These are phyloP conservation scores for Bovichtus diacanthus DNA, from an alignment of 2,797 vertebrate species.

Conservation along the genomic window DNA sequence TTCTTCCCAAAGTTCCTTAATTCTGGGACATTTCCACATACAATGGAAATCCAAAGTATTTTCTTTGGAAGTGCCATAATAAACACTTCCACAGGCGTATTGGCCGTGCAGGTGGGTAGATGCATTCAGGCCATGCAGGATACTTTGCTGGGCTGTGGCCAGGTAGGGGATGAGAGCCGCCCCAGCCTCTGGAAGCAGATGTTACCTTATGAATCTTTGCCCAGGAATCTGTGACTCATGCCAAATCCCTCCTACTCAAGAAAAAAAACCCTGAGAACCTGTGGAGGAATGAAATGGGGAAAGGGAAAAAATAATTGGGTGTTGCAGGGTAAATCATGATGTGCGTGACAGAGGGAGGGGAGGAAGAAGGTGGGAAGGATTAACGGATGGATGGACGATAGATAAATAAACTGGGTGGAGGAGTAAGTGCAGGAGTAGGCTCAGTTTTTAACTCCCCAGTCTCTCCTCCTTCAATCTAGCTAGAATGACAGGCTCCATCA, in stretches of 20 bases:
- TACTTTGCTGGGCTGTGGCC: conserved; percentile 46
- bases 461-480: conserved; percentile 17
- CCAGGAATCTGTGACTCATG: conserved; percentile 77
- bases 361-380: conserved; percentile 40
- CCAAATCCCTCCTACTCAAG: conserved; percentile 36
- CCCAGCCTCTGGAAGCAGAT: conserved; percentile 72
- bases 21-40: too few relatives aligned
- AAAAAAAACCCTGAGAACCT: conserved; percentile 28
- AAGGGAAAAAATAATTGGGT: conserved; percentile 7
- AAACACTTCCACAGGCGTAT: neutral
- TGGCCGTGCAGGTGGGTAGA: conserved; percentile 39
- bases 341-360: conserved; percentile 39
- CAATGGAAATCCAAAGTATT: neutral
- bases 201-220: conserved; percentile 69
- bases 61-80: neutral
- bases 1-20: too few relatives aligned
- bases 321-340: conserved; percentile 43
- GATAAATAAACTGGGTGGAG: conserved; percentile 32
- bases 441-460: conserved; percentile 16
- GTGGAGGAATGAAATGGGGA: conserved; percentile 15
- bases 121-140: conserved; percentile 21
- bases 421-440: conserved; percentile 5
- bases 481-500: conserved; percentile 49
- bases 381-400: conserved; percentile 40
- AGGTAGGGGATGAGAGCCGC: conserved; percentile 55